Evolutionary conservation across 1,140 invertebrate species (phyloP).

Genomic region (Cylas formicarius): DNA sequence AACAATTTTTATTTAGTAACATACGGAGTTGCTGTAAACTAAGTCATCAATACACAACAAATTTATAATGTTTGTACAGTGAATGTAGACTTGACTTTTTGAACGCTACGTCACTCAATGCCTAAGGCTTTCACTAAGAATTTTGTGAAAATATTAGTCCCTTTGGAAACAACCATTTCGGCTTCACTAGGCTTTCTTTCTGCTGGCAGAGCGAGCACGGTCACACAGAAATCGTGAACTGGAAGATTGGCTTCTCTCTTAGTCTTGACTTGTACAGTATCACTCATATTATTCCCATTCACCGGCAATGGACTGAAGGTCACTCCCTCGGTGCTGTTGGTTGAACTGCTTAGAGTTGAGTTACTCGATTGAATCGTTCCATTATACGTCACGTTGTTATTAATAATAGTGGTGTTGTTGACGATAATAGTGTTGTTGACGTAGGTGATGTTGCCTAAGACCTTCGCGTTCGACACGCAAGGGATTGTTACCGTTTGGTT

Average conservation of each 20-base stretch:
- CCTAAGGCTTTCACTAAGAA: slow-evolving; percentile 24
- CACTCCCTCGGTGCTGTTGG: not conserved
- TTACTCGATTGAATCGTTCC: not conserved
- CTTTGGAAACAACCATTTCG: slow-evolving; percentile 15
- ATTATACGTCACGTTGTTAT: slow-evolving; percentile 5
- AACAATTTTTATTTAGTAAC: slow-evolving; percentile 1
- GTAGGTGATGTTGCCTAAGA: slow-evolving; percentile 24
- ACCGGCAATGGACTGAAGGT: slow-evolving; percentile 4
- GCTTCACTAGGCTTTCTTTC: slow-evolving; percentile 22
- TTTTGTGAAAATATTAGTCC: slow-evolving; percentile 18
- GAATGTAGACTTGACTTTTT: not conserved
- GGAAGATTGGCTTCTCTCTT: slow-evolving; percentile 9
- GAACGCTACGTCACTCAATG: slow-evolving; percentile 1
- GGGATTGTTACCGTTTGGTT: slow-evolving; percentile 22
- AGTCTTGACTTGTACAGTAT: slow-evolving; percentile 7
- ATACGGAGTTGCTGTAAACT: not conserved
- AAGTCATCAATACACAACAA: not conserved
- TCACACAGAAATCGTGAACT: slow-evolving; percentile 24
- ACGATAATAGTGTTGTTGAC: slow-evolving; percentile 27
- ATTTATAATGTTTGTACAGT: not conserved
- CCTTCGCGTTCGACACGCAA: slow-evolving; percentile 26
- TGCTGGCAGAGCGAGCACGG: slow-evolving; percentile 27
- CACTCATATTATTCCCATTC: not conserved
- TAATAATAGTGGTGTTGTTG: slow-evolving; percentile 15
- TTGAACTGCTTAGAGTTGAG: slow-evolving; percentile 4